Evolutionary conservation across 2,113 vertebrate species (phyloP), one percentile per base, ranked within the genome.

Genomic region (Galemys pyrenaicus): DNA sequence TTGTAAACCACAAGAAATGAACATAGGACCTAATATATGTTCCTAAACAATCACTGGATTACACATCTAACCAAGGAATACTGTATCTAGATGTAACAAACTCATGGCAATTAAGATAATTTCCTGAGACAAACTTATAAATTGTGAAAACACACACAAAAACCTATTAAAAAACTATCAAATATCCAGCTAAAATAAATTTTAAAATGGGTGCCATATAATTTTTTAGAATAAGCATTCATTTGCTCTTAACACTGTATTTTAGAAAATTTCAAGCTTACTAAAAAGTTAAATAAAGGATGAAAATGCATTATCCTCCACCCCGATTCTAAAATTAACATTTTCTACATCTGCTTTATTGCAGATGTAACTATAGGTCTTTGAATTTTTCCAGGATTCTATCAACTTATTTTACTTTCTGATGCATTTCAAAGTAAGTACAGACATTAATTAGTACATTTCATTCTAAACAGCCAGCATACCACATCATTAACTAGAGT

Each of bases 201-300:
- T 65, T 39, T 37, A 26, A 86, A 85, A 89, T 12, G 13, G 6
- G 51, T 10, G 12, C 67, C 39, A 89, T 87, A 11, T 49, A 49
- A 49, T 3, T 15, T 68, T 41, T 93, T 82, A 93, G 62, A 85
- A 78, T 95, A 83, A 87, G 80, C 13, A 84, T 3, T 41, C 62
- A 77, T 88, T 67, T 81, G 15, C 12, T 12, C 13, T 2, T 46
- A 78, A 37, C 7, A 80, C 60, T 79, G 93, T 81, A 79, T 51
- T 54, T 75, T 37, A 24, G 32, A 87, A 83, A 94, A 51, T 51
- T 58, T 94, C n/a, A 89, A 83, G 44, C 46, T 89, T 39, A 87
- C 39, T 9, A 81, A 93, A 90, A 90, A 15, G 28, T 39, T 93
- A 3, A 75, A 87, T 87, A 4, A 87, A 19, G 10, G 94, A 20